phyloP scores from a whole-genome alignment of 2,113 vertebrate species.

The Toxostoma redivivum region DNA sequence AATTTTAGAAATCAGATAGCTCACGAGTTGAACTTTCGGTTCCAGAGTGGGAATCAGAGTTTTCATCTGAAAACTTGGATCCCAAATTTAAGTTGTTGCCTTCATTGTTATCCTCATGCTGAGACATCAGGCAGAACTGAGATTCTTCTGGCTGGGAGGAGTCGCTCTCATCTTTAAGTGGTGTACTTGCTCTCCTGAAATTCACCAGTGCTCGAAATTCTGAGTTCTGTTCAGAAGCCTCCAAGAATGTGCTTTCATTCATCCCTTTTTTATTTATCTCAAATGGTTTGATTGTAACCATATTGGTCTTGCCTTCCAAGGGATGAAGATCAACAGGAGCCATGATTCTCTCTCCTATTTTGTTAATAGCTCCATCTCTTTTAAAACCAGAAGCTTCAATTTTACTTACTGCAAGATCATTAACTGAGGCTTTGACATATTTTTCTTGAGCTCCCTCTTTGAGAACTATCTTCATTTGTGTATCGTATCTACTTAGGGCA shows the following conservation, averaged over 20 bases:
- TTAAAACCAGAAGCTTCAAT: neutral
- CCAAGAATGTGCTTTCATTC: neutral
- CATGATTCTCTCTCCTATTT: neutral
- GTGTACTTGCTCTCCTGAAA: neutral
- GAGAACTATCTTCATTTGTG: neutral
- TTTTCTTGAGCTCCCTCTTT: neutral
- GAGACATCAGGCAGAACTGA: neutral
- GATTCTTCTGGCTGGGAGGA: neutral
- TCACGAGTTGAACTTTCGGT: conserved; percentile 56
- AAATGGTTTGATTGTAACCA: neutral
- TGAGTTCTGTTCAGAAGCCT: neutral
- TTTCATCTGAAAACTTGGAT: conserved; percentile 52
- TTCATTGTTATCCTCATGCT: neutral
- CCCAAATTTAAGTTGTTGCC: conserved; percentile 4
- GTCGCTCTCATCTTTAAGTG: neutral
- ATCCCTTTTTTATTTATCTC: neutral
- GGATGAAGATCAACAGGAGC: neutral
- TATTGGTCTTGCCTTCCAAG: neutral
- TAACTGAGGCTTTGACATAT: neutral
- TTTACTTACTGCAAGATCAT: neutral
- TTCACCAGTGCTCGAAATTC: neutral
- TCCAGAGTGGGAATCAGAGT: conserved; percentile 3
- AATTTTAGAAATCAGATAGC: conserved; percentile 46
- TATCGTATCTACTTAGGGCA: neutral
- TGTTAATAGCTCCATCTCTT: neutral